Evolutionary conservation across 1,140 invertebrate genomes (phyloP), one percentile per base, ranked within the genome.

Genomic region (Ostrea edulis): DNA sequence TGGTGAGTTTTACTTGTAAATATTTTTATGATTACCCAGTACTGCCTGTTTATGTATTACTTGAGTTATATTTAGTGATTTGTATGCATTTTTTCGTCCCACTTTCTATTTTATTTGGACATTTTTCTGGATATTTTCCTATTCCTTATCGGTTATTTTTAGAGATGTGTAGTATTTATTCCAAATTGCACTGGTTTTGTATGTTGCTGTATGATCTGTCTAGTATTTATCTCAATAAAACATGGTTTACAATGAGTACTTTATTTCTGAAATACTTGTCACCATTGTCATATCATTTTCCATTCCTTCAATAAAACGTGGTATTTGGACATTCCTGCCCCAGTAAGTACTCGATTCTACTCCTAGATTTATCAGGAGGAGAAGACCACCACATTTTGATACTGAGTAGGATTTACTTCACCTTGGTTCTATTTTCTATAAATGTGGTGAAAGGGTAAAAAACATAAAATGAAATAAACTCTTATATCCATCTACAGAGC

Each of bases 71-170:
- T 87, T 83, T 82, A 84, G 44, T 25, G 81, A 29, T 88, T 51
- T 83, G 84, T 85, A 91, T 86, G 81, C 84, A 87, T 83, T 86
- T 88, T 25, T 90, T 88, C 87, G 85, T 93, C 35, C 86, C 92
- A 25, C 87, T 93, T 20, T 88, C 86, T 92, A 53, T 93, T 20
- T 86, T 94, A 83, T 92, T 91, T 90, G 92, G 92, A 51, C 92
- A 92, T 90, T 94, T 91, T 90, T 93, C 91, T 58, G 92, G 93
- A 51, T 89, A 91, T 81, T 94, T 93, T 90, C 93, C 94, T 65
- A 84, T 92, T n/a, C 93, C 94, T 44, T 94, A 91, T 91, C 87
- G 94, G 88, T 92, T 94, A 94, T 88, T 55, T 88, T 58, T 25
- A 83, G 20, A 68, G 17, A n/a, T 22, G n/a, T 53, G n/a, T 53